Conservation (phyloP, 2,797 vertebrate genomes). For the Esox masquinongy region DNA sequence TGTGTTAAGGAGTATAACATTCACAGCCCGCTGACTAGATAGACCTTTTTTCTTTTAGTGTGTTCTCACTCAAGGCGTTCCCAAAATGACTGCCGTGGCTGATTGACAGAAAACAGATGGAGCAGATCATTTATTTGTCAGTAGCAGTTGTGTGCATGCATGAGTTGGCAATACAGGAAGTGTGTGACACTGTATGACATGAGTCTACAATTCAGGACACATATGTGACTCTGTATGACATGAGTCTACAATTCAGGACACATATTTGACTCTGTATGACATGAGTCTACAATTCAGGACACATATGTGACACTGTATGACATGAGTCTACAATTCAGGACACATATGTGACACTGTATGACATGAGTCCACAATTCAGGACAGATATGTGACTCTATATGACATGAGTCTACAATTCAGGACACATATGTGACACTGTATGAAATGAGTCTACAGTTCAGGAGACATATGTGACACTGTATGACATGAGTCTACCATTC, state of each 20-base stretch:
- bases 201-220: not conserved
- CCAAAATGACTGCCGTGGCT: not conserved
- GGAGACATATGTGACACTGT: not conserved
- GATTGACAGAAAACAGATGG: not conserved
- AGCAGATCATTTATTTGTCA: not conserved
- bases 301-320: not conserved
- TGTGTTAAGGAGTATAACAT: slow-evolving; percentile 44
- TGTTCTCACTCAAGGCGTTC: slow-evolving; percentile 3
- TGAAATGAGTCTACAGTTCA: not conserved
- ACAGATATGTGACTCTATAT: not conserved
- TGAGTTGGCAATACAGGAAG: not conserved
- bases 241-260: not conserved
- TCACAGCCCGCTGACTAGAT: not conserved
- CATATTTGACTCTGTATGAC: not conserved
- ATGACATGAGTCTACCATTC: not conserved
- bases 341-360: not conserved
- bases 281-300: not conserved
- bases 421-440: not conserved
- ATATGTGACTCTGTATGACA: not conserved
- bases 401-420: not conserved
- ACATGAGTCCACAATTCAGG: not conserved
- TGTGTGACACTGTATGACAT: not conserved
- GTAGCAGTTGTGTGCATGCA: not conserved
- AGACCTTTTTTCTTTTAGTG: not conserved
- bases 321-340: not conserved